Evolutionary conservation across 64 coral and sea anemone genomes (phyloP), one percentile per base, ranked within the genome.

Genomic region (Stichodactyla helianthus): DNA sequence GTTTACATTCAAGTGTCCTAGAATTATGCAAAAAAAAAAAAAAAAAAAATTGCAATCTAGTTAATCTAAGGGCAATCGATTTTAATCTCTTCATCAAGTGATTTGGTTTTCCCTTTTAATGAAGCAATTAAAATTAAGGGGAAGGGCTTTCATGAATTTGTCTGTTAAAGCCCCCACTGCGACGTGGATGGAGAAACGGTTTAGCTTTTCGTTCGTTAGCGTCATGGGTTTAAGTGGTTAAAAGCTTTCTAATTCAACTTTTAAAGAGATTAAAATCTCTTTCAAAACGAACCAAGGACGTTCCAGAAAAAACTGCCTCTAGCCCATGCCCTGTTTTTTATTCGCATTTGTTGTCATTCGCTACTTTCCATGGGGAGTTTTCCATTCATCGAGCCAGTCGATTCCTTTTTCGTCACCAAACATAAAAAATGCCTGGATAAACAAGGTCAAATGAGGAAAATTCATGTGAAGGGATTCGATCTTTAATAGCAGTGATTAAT

Each of bases 21-120:
- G 10, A 7, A 81, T 81, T 81, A 81, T 81, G 78, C 78, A 81
- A 81, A 81, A 44, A n/a, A n/a, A n/a, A n/a, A n/a, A n/a, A n/a
- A n/a, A n/a, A n/a, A n/a, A n/a, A 44, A 81, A 44, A 74, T 74
- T 74, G 78, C 35, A 81, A 81, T 81, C 78, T 52, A 53, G 52
- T 81, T 81, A 54, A 81, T 81, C 78, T 81, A 7, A 52, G 35
- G 50, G 52, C 78, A 81, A 81, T 81, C 22, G 35, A 81, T 81
- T 81, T 51, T 81, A 81, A 81, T 81, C 78, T 81, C 52, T 53
- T n/a, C 52, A 51, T 81, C 78, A 81, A 81, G 22, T 20, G 78
- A 81, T 81, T 52, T 52, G 50, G 50, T 52, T 52, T 19, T 81
- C 20, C 78, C 16, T 54, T 54, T 51, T 65, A 65, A 81, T 51